Evolutionary conservation across 2,888 invertebrate genomes (phyloP).

Genomic region (Merodon equestris): DNA sequence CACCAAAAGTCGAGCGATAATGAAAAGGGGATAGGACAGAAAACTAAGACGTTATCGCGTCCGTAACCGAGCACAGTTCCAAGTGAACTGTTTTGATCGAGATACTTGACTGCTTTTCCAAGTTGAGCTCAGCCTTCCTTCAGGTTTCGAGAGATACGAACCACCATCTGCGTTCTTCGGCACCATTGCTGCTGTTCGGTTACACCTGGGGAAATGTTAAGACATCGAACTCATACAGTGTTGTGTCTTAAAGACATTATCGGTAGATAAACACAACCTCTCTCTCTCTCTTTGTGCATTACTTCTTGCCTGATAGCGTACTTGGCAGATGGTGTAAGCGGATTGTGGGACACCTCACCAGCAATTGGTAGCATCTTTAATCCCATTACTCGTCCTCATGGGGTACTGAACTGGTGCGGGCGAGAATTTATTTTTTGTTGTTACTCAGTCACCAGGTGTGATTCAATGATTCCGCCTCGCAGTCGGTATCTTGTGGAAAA

Average conservation of each 20-base stretch:
- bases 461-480: conserved; percentile 13
- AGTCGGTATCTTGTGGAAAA: too few species aligned
- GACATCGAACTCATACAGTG: conserved; percentile 47
- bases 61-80: conserved; percentile 58
- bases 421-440: conserved; percentile 1
- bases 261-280: conserved; percentile 55
- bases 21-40: not conserved
- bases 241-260: not conserved
- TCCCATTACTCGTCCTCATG: conserved; percentile 53
- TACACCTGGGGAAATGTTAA: conserved; percentile 46
- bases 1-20: conserved; percentile 13
- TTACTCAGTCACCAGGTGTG: conserved; percentile 40
- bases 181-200: conserved; percentile 10
- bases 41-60: conserved; percentile 27
- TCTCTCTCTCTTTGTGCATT: too few species aligned
- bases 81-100: conserved; percentile 57
- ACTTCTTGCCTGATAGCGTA: not conserved
- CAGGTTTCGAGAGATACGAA: conserved; percentile 16
- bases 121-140: conserved; percentile 40
- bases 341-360: conserved; percentile 49
- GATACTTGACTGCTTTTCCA: conserved; percentile 44
- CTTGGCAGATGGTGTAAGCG: conserved; percentile 36
- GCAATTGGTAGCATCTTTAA: conserved; percentile 57
- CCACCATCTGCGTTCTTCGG: conserved; percentile 48
- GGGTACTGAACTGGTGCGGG: conserved; percentile 39